Percentiles rank a stretch among this genome's conserved stretches.
Evolutionary conservation across 2,113 vertebrate species (phyloP).

Genomic region (Lampris incognitus): DNA sequence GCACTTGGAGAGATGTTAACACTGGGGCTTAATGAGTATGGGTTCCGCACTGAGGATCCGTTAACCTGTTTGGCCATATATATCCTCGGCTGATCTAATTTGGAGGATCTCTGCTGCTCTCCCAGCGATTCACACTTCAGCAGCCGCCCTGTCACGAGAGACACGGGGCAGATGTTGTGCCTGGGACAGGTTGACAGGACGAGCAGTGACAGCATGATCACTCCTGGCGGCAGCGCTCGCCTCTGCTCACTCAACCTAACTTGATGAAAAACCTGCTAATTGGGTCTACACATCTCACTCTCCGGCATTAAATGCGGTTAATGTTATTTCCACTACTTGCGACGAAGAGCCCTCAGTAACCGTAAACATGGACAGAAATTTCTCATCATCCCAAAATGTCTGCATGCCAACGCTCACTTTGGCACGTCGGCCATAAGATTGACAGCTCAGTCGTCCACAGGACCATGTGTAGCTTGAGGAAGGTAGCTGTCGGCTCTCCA

Average conservation of each 20-base stretch:
- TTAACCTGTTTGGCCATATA: constrained; percentile 67
- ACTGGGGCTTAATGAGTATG: constrained; percentile 68
- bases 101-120: constrained; percentile 57
- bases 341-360: constrained; percentile 28
- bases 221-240: constrained; percentile 57
- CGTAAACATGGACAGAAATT: constrained; percentile 21
- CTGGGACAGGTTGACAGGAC: constrained; percentile 68
- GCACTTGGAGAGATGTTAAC: constrained; percentile 71
- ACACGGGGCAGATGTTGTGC: constrained; percentile 75
- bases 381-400: constrained; percentile 50
- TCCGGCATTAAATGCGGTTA: constrained; percentile 43
- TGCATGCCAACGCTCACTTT: constrained; percentile 36
- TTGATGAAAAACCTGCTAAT: constrained; percentile 70
- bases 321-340: constrained; percentile 41
- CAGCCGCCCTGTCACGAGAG: constrained; percentile 63
- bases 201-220: constrained; percentile 78
- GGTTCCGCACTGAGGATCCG: constrained; percentile 59
- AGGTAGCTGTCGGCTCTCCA: constrained; percentile 45
- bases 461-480: constrained; percentile 35
- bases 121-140: constrained; percentile 66
- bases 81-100: constrained; percentile 68
- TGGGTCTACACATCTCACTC: constrained; percentile 50
- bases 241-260: constrained; percentile 52
- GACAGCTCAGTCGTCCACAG: constrained; percentile 40
- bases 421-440: constrained; percentile 15